These are phyloP conservation scores for Myrmecophaga tridactyla DNA, from an alignment of 2,113 vertebrate species.

Conservation along the genomic window DNA sequence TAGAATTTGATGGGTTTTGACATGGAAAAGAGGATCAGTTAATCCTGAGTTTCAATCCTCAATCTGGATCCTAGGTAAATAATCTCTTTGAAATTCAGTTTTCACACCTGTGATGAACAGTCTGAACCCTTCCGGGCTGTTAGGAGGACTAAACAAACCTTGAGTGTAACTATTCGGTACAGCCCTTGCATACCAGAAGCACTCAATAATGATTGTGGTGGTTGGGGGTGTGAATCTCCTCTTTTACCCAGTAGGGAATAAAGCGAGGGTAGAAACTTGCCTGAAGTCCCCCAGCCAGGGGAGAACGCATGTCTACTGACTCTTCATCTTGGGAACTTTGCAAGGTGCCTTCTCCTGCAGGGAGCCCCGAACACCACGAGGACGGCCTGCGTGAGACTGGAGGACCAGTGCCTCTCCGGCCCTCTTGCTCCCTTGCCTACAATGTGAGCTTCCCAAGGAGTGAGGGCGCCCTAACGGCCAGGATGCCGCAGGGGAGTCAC, in stretches of 20 bases:
- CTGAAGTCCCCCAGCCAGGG: too few species aligned
- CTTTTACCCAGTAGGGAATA: too few species aligned
- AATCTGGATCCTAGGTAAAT: not conserved
- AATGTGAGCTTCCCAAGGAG: not conserved
- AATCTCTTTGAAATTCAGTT: not conserved
- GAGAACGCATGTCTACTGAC: not conserved
- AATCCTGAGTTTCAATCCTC: not conserved
- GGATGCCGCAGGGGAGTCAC: not conserved
- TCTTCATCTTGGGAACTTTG: not conserved
- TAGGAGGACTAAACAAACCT: not conserved
- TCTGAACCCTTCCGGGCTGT: not conserved
- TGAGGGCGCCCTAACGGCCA: not conserved
- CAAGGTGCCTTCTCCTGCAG: not conserved
- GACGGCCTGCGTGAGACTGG: too few species aligned
- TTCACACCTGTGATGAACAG: not conserved
- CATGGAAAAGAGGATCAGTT: not conserved
- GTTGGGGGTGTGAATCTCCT: too few species aligned
- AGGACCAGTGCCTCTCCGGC: not conserved
- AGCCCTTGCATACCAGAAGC: accelerated
- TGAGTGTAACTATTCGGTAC: accelerated
- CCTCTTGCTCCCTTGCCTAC: not conserved
- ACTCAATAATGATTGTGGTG: not conserved
- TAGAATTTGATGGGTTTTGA: not conserved
- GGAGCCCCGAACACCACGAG: not conserved
- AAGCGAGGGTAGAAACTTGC: not conserved